A percentile compares a stretch with the other conserved stretches of the same genome.
phyloP scores from a whole-genome alignment of 1,140 invertebrate species.

The Aethina tumida region DNA sequence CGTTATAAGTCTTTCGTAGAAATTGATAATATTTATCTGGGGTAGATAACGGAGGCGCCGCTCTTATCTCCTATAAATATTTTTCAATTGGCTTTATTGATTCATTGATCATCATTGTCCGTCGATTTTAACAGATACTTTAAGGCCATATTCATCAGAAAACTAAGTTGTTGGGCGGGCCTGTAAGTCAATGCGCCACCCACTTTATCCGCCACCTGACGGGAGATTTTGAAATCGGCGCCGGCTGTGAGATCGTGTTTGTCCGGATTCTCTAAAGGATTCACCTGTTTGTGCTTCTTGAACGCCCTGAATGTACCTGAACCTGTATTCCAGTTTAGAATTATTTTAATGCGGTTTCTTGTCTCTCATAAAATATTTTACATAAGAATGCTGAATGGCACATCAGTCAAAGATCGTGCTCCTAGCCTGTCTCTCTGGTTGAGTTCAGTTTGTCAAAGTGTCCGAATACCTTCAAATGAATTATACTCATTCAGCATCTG shows the following conservation, averaged over 20 bases:
- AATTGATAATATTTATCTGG: no score
- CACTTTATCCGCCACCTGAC: slow-evolving; percentile 41
- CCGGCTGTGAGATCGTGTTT: slow-evolving; percentile 88
- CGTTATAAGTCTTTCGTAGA: no score
- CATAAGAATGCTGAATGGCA: slow-evolving; percentile 84
- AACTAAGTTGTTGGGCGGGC: slow-evolving; percentile 71
- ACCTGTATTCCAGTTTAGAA: slow-evolving; percentile 59
- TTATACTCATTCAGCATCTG: slow-evolving; percentile 74
- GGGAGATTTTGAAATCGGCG: slow-evolving; percentile 72
- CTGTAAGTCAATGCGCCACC: slow-evolving; percentile 59
- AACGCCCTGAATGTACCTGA: slow-evolving; percentile 70
- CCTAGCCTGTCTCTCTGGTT: slow-evolving; percentile 64
- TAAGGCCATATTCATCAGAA: slow-evolving; percentile 73
- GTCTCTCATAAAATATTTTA: slow-evolving; percentile 35
- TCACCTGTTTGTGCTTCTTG: slow-evolving; percentile 68
- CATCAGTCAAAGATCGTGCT: slow-evolving; percentile 67
- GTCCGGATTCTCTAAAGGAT: slow-evolving; percentile 77
- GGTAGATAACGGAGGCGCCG: no score
- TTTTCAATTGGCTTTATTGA: no score
- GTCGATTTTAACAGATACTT: slow-evolving; percentile 52
- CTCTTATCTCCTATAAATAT: no score
- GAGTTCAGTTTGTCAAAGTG: slow-evolving; percentile 42
- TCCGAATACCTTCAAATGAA: slow-evolving; percentile 72
- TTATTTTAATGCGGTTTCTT: slow-evolving; percentile 71
- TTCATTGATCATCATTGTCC: slow-evolving; percentile 49